Conservation (phyloP, 2,797 vertebrate species). For the Platalea minor region DNA sequence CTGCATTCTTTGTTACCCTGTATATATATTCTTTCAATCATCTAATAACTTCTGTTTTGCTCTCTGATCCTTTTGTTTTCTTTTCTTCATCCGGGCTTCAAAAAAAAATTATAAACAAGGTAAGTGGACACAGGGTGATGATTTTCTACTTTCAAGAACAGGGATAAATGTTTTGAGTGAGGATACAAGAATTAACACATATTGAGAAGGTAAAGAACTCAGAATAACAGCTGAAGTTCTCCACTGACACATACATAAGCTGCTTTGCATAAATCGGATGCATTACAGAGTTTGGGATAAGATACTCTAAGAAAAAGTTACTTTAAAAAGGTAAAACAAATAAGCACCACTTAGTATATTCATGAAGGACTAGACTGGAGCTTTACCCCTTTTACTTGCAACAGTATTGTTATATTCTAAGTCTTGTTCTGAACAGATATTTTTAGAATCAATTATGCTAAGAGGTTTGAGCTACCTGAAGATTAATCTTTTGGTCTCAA, state of each 20-base stretch:
- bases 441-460: slow-evolving; percentile 57
- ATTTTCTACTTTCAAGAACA: not conserved
- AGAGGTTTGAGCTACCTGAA: slow-evolving; percentile 10
- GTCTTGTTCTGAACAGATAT: not conserved
- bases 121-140: not conserved
- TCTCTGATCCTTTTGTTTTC: not conserved
- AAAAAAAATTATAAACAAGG: not conserved
- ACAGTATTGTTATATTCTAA: not conserved
- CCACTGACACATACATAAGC: not conserved
- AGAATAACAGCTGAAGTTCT: not conserved
- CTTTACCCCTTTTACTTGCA: not conserved
- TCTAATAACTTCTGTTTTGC: not conserved
- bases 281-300: not conserved
- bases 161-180: not conserved
- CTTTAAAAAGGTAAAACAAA: not conserved
- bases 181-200: not conserved
- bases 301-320: not conserved
- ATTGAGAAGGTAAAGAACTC: not conserved
- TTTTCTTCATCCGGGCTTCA: not conserved
- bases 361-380: not conserved
- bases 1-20: not conserved
- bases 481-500: slow-evolving; percentile 24
- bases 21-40: not conserved
- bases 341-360: not conserved
- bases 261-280: not conserved